phyloP scores from a whole-genome alignment of 2,888 invertebrate genomes.

The Melanargia galathea region DNA sequence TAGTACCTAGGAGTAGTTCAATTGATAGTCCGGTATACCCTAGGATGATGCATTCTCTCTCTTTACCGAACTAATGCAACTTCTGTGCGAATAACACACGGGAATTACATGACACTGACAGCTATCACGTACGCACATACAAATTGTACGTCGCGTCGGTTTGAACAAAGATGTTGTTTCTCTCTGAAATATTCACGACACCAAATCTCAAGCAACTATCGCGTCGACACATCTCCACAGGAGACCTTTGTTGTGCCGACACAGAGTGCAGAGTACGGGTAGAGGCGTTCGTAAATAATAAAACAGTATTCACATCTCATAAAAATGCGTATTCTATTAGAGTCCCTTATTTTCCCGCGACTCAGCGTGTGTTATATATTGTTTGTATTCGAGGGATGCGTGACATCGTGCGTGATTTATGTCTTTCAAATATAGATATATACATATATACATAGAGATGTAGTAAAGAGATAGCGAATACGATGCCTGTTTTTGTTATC shows the following conservation, averaged over 20 bases:
- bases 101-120: too few species aligned
- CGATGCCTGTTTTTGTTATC: too few species aligned
- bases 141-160: background rate
- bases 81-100: too few species aligned
- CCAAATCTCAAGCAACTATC: slow-evolving; percentile 3
- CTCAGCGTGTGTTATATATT: background rate
- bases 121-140: background rate
- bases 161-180: too few species aligned
- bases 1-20: too few species aligned
- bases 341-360: background rate
- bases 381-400: background rate
- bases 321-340: slow-evolving; percentile 5
- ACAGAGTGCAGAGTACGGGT: background rate
- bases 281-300: background rate
- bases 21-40: too few species aligned
- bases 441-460: too few species aligned
- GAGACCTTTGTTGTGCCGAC: background rate
- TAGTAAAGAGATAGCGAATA: background rate
- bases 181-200: slow-evolving; percentile 1
- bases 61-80: too few species aligned
- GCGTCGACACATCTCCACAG: background rate
- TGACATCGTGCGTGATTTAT: slow-evolving; percentile 1
- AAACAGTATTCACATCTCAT: slow-evolving; percentile 5
- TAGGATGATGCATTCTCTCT: too few species aligned
- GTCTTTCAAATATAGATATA: background rate